Percentiles rank a stretch among this genome's conserved stretches.
Conservation (phyloP, 92 coral and sea anemone genomes). For the Epizoanthus illoricatus region DNA sequence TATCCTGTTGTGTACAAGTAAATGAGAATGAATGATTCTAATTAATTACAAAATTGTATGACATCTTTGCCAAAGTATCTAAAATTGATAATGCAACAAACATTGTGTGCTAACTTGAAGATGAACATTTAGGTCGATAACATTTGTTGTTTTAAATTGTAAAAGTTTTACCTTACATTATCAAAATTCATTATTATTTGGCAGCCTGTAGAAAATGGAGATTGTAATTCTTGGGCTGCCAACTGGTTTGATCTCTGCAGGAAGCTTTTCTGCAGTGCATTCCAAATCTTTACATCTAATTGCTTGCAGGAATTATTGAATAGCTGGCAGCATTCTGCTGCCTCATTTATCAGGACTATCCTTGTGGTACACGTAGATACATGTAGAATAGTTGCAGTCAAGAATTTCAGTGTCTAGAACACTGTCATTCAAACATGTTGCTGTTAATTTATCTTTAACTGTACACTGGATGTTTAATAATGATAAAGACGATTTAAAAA, state of each 20-base stretch:
- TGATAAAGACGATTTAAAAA: no score
- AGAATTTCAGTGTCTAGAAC: slow-evolving; percentile 26
- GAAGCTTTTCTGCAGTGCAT: slow-evolving; percentile 32
- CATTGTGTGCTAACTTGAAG: no score
- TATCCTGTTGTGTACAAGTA: slow-evolving; percentile 51
- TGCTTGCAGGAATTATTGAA: slow-evolving; percentile 7
- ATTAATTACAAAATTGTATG: no score
- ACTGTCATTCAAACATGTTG: slow-evolving; percentile 20
- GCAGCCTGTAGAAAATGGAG: not conserved
- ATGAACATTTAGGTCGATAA: no score
- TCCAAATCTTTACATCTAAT: slow-evolving; percentile 16
- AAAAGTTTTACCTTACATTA: no score
- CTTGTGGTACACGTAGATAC: slow-evolving; percentile 14
- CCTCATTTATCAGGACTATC: slow-evolving; percentile 10
- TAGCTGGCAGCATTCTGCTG: slow-evolving; percentile 2
- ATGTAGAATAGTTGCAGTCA: slow-evolving; percentile 4
- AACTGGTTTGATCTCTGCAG: not conserved
- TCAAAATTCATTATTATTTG: not conserved
- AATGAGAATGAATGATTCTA: not conserved
- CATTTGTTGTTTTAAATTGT: no score
- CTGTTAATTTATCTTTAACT: not conserved
- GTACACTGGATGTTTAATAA: no score
- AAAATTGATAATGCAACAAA: no score
- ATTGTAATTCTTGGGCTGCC: not conserved
- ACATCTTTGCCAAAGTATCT: no score